Evolutionary conservation across 2,113 vertebrate genomes (phyloP), one percentile per base, ranked within the genome.

Genomic region (Delphinapterus leucas): DNA sequence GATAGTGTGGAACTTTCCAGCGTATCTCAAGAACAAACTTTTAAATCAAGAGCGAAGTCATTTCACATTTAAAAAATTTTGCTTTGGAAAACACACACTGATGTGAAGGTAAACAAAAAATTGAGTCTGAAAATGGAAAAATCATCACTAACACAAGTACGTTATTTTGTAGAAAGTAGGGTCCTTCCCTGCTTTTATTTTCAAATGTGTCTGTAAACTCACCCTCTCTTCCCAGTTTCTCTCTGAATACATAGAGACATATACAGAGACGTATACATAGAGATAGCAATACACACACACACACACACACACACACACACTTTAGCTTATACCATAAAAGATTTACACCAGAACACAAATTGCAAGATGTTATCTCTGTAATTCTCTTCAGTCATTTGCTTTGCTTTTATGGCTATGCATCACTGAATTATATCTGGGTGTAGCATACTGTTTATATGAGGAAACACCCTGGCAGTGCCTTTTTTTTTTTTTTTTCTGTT

Each of bases 41-140:
- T 31, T 80, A 77, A 60, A 60, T 68, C 81, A 91, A 77, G 36
- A 71, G 90, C 67, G n/a, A 38, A 94, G n/a, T 77, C 15, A 41
- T 55, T n/a, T 21, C 21, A 58, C 58, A 58, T 68, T n/a, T 58
- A 3, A 31, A 47, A 38, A 10, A 13, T 63, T 74, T 74, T 90
- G 10, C 67, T 83, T 26, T 86, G 14, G 31, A 31, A 61, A 91
- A 17, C 41, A 63, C 20, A 6, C 20, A 8, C 33, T 1, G 8
- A 53, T 70, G 18, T 38, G 86, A 96, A 36, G 44, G 23, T 80
- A 47, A 88, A 70, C 25, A 36, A 53, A 63, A 82, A n/a, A 23
- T 61, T 47, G 71, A 53, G 33, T 93, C 23, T 33, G 36, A 67
- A 77, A 60, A 38, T 28, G 61, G 23, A 71, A 74, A n/a, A 55